phyloP scores from a whole-genome alignment of 2,113 vertebrate species.

The Natator depressus region DNA sequence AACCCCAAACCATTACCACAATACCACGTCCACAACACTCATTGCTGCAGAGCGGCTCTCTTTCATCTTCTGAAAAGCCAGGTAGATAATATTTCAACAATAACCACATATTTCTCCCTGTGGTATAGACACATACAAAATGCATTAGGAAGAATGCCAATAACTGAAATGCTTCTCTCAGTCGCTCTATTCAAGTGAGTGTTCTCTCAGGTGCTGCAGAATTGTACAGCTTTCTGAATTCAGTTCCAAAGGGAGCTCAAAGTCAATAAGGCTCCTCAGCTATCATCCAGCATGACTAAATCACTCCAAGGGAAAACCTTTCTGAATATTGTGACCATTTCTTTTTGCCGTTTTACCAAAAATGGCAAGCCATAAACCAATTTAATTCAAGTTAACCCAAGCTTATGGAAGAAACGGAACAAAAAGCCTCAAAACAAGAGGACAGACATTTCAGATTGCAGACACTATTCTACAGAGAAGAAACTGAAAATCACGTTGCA shows the following conservation, averaged over 20 bases:
- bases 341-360: slow-evolving; percentile 37
- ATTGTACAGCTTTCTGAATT: slow-evolving; percentile 51
- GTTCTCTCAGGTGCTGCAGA: slow-evolving; percentile 66
- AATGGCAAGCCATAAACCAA: slow-evolving; percentile 37
- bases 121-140: slow-evolving; percentile 54
- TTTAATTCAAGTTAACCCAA: slow-evolving; percentile 42
- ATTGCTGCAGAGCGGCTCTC: slow-evolving; percentile 45
- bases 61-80: slow-evolving; percentile 59
- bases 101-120: slow-evolving; percentile 59
- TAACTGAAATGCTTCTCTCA: slow-evolving; percentile 55
- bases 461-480: fast-evolving
- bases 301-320: slow-evolving; percentile 70
- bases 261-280: slow-evolving; percentile 69
- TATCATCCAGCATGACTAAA: slow-evolving; percentile 59
- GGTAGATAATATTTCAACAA: slow-evolving; percentile 60
- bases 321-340: slow-evolving; percentile 38
- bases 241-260: slow-evolving; percentile 70
- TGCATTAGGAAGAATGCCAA: slow-evolving; percentile 72
- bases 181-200: slow-evolving; percentile 58
- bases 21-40: not conserved
- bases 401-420: not conserved
- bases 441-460: fast-evolving
- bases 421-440: not conserved
- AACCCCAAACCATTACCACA: not conserved
- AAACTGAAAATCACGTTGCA: fast-evolving